Evolutionary conservation across 2,888 invertebrate genomes (phyloP).

Genomic region (Stenodera caucasica): DNA sequence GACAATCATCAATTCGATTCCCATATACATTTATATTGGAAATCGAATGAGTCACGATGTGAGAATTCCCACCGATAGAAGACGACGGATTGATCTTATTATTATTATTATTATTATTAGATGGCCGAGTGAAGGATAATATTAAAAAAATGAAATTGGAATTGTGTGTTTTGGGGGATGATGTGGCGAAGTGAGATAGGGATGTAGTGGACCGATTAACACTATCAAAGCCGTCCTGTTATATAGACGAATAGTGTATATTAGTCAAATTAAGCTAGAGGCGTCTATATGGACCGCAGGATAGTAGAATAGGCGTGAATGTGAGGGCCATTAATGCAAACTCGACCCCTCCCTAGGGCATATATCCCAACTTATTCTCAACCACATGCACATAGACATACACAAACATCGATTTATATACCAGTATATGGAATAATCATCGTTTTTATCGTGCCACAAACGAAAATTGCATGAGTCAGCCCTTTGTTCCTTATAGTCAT

Average conservation of each 20-base stretch:
- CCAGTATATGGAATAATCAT: constrained; percentile 17
- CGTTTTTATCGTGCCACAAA: constrained; percentile 23
- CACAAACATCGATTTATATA: background rate
- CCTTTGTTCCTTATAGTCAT: constrained; percentile 5
- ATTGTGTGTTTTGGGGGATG: too few relatives aligned
- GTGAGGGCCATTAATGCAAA: constrained; percentile 35
- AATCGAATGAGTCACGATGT: constrained; percentile 35
- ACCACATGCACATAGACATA: background rate
- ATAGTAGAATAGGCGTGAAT: constrained; percentile 30
- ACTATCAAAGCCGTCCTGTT: constrained; percentile 28
- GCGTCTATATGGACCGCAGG: constrained; percentile 35
- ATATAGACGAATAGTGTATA: constrained; percentile 36
- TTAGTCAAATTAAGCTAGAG: constrained; percentile 42
- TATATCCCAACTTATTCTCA: background rate
- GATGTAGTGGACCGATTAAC: constrained; percentile 26
- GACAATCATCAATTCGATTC: constrained; percentile 43
- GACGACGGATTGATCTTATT: constrained; percentile 24
- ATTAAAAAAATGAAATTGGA: too few relatives aligned
- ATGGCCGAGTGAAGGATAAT: too few relatives aligned
- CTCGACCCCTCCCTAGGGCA: constrained; percentile 24
- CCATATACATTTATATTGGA: constrained; percentile 47
- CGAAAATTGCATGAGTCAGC: constrained; percentile 25
- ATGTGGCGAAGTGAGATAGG: too few relatives aligned
- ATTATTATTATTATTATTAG: too few relatives aligned
- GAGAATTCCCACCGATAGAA: constrained; percentile 13